Evolutionary conservation across 1,140 invertebrate genomes (phyloP), one percentile per base, ranked within the genome.

Genomic region (Ips typographus): DNA sequence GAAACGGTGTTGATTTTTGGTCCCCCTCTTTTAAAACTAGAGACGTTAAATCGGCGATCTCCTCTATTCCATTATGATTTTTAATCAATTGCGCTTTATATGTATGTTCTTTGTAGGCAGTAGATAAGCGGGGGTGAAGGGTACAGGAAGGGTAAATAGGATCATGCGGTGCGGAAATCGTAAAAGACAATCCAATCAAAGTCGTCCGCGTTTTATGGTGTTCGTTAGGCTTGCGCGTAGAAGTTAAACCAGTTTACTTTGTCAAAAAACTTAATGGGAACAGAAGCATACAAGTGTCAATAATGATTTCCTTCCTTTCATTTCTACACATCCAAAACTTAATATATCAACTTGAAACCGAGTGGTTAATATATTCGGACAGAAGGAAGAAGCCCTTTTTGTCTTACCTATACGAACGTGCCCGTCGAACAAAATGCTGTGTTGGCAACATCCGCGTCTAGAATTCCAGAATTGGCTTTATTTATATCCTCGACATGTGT

Each of bases 401-500:
- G 59, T n/a, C 52, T 65, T 59, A 71, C 66, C 60, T 59, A 59
- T 5, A 56, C 6, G 37, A 73, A 77, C 77, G 77, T 78, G 77
- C 75, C 69, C 62, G 57, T 8, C 56, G 57, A 22, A 5, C 44
- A 73, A 74, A 68, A 68, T 73, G 71, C 71, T 78, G 76, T 57
- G 69, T 70, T 70, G 55, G 75, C 72, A 76, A 43, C 74, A 73
- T 42, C 51, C 55, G 57, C 52, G 63, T 66, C 63, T 60, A 52
- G 63, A 73, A 78, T 78, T 66, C 63, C 62, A 52, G 63, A 73
- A 78, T 78, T 78, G 77, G 73, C 75, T 74, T 78, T 78, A 78
- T 78, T 78, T 78, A 77, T 78, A 76, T 74, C 74, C 68, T 71
- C 75, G 77, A 77, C 77, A 78, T 78, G 76, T 78, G 76, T 74